Evolutionary conservation across 2,888 invertebrate species (phyloP).

Genomic region (Sinotaia quadrata): DNA sequence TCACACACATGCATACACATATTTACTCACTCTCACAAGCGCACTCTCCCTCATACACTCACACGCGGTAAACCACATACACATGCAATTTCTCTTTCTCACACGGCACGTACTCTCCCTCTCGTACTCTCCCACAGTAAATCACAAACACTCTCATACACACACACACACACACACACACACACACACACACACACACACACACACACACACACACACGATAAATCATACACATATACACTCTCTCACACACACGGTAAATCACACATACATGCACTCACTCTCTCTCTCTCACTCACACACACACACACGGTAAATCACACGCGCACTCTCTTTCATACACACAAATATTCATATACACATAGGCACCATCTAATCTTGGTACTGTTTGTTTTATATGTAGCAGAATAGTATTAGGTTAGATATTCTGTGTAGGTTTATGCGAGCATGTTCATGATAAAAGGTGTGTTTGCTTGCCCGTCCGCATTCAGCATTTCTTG

Average conservation of each 20-base stretch:
- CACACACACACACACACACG: conserved; percentile 2
- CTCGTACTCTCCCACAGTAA: not conserved
- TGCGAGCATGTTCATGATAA: no score
- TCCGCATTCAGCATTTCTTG: no score
- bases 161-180: conserved; percentile 4
- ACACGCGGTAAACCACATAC: not conserved
- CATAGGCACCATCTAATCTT: no score
- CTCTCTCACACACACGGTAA: not conserved
- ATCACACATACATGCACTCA: not conserved
- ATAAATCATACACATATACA: not conserved
- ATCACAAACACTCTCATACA: conserved; percentile 1
- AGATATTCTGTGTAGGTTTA: no score
- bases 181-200: conserved; percentile 1
- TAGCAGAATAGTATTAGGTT: no score
- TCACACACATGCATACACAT: not conserved
- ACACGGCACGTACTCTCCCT: not conserved
- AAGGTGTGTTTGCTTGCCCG: no score
- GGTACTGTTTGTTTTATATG: no score
- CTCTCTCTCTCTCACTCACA: not conserved
- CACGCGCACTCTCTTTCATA: no score
- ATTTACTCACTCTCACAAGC: not conserved
- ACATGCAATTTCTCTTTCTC: not conserved
- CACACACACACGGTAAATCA: not conserved
- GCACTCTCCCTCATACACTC: not conserved
- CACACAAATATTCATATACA: no score